Evolutionary conservation across 2,113 vertebrate species (phyloP).

Genomic region (Falcunculus frontatus): DNA sequence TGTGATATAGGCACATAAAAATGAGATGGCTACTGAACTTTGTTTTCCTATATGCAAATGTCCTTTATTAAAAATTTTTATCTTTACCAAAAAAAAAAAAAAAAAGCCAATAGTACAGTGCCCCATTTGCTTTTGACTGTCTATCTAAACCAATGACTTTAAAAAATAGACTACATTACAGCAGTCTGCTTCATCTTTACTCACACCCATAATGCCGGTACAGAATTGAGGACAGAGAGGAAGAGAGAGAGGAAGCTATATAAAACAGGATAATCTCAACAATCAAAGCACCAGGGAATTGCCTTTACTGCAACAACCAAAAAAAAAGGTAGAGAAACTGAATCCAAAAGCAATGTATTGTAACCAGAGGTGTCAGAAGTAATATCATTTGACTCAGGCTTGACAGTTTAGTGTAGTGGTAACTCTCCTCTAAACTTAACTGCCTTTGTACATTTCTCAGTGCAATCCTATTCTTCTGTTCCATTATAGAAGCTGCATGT

Average conservation of each 20-base stretch:
- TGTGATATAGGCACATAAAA: neutral
- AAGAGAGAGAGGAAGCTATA: neutral
- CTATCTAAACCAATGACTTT: neutral
- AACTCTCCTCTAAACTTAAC: conserved; percentile 34
- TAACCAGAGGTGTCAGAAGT: neutral
- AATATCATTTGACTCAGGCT: neutral
- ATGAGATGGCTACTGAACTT: neutral
- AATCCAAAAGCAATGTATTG: neutral
- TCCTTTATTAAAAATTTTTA: neutral
- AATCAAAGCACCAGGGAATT: conserved; percentile 2
- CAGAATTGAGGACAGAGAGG: neutral
- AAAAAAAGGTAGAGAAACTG: neutral
- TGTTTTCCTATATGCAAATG: neutral
- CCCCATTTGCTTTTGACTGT: neutral
- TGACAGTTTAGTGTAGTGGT: neutral
- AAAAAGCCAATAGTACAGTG: neutral
- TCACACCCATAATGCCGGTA: neutral
- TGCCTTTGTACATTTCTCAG: conserved; percentile 9
- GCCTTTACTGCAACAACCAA: neutral
- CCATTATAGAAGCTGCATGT: conserved; percentile 10
- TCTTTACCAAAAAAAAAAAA: neutral
- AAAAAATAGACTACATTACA: neutral
- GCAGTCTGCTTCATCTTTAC: neutral
- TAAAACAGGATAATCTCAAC: neutral
- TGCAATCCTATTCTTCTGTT: conserved; percentile 19